Percentiles rank a stretch among this genome's conserved stretches.
Conservation (phyloP, 2,888 invertebrate species). For the Limenitis camilla region DNA sequence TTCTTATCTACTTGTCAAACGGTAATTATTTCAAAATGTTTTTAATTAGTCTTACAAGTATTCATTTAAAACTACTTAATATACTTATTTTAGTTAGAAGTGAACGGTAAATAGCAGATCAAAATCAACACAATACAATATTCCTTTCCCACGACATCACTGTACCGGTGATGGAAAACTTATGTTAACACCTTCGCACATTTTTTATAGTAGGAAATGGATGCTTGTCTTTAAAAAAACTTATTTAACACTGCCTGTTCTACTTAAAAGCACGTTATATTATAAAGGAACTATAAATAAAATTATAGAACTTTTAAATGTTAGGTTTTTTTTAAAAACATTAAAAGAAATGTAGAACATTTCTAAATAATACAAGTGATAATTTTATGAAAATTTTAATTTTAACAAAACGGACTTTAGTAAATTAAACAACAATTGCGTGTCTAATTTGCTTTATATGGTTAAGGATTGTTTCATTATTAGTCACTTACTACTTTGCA, state of each 20-base stretch:
- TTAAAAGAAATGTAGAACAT: background rate
- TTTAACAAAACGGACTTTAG: background rate
- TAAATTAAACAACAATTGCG: background rate
- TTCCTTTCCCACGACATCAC: constrained; percentile 41
- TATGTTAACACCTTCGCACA: constrained; percentile 36
- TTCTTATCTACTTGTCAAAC: too few relatives aligned
- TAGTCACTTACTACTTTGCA: constrained; percentile 23
- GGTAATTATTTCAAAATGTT: too few relatives aligned
- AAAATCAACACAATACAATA: constrained; percentile 18
- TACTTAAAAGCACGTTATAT: too few relatives aligned
- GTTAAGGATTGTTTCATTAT: constrained; percentile 19
- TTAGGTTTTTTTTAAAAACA: background rate
- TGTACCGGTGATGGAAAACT: constrained; percentile 55
- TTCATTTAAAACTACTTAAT: background rate
- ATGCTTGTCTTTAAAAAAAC: background rate
- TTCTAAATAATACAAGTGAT: too few relatives aligned
- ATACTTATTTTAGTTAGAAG: background rate
- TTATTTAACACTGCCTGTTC: too few relatives aligned
- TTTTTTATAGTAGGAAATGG: constrained; percentile 7
- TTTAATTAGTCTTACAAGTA: too few relatives aligned
- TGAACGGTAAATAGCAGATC: constrained; percentile 4
- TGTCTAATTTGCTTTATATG: constrained; percentile 12
- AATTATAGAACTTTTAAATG: background rate
- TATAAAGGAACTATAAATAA: background rate
- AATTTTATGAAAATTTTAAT: background rate